Conservation (phyloP, 1,140 invertebrate species). For the Eumaeus atala region DNA sequence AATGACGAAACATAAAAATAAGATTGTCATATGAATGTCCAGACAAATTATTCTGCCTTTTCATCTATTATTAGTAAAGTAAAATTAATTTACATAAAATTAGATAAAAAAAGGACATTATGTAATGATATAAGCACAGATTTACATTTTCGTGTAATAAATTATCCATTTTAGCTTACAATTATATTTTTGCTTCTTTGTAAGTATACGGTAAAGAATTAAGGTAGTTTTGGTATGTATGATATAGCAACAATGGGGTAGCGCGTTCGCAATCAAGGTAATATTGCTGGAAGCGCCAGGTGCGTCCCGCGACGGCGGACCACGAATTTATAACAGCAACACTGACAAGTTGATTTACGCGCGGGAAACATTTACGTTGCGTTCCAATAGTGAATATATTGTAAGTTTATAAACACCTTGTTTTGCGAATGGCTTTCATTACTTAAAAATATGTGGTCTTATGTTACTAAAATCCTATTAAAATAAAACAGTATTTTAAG, state of each 20-base stretch:
- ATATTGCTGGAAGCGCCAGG: constrained; percentile 53
- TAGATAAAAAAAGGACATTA: too few species aligned
- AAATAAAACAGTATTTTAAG: too few species aligned
- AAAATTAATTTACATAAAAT: too few species aligned
- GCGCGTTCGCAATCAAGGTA: constrained; percentile 54
- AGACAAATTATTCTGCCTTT: too few species aligned
- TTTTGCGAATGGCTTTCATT: constrained; percentile 5
- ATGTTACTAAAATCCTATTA: too few species aligned
- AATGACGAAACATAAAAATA: too few species aligned
- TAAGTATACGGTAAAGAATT: neutral
- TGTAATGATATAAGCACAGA: too few species aligned
- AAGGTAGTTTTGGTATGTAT: neutral
- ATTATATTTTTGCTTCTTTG: too few species aligned
- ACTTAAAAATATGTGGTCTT: neutral
- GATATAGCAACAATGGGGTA: constrained; percentile 24
- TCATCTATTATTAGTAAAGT: too few species aligned
- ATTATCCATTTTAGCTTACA: too few species aligned
- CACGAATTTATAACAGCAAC: constrained; percentile 60
- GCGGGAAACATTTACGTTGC: constrained; percentile 38
- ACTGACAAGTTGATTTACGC: constrained; percentile 60
- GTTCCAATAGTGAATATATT: constrained; percentile 13
- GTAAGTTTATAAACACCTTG: neutral
- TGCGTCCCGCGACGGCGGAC: constrained; percentile 44
- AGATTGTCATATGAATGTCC: too few species aligned
- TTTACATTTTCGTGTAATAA: too few species aligned